Base-by-base conservation (phyloP, 2,888 invertebrate species). In the Crepidodera aurea region DNA sequence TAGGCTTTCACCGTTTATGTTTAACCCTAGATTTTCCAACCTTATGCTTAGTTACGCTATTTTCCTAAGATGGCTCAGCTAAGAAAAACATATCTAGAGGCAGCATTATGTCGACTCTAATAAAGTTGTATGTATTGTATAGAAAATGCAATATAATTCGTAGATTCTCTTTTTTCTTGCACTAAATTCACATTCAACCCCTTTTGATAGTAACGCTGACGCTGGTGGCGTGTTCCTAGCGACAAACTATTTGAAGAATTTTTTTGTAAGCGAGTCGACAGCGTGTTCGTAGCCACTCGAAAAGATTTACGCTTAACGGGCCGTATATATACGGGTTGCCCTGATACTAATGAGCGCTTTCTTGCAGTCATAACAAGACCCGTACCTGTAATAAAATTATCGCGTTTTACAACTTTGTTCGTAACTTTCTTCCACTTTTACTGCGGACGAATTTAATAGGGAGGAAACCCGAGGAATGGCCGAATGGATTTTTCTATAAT, bases 301-400 rank as follows among this genome's bases (percentile, higher is more conserved):
- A 40, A 50, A 55, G 60, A 60, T 60, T 60, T 60, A 60, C 55
- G 60, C 55, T 55, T 55, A 29, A 60, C 55, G 32, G 60, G 42
- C 50, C 59, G 48, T 48, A 48, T 56, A 56, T 56, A 56, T 56
- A 56, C 48, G 56, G 56, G 46, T 56, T 37, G 56, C 34, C 25
- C 56, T 15, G 42, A 59, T 51, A 59, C 44, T 59, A 59, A 51
- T 59, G 51, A 59, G 44, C 34, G 51, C 51, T 39, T 51, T 58
- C 57, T 15, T 48, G 48, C 48, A 48, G 13, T 48, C 42, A 18
- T 54, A 54, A 42, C 39, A 53, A 39, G 16, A 19, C 25, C 25
- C 39, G 37, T 25, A 53, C 65, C 65, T 65, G 65, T 62, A 61
- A 65, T 62, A 63, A 63, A 63, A 63, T 63, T 63, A 63, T 63